A percentile compares a stretch with the other conserved stretches of the same genome.
These are phyloP conservation scores for Melanotaenia duboulayi DNA, from an alignment of 2,113 vertebrate species.

Conservation along the genomic window DNA sequence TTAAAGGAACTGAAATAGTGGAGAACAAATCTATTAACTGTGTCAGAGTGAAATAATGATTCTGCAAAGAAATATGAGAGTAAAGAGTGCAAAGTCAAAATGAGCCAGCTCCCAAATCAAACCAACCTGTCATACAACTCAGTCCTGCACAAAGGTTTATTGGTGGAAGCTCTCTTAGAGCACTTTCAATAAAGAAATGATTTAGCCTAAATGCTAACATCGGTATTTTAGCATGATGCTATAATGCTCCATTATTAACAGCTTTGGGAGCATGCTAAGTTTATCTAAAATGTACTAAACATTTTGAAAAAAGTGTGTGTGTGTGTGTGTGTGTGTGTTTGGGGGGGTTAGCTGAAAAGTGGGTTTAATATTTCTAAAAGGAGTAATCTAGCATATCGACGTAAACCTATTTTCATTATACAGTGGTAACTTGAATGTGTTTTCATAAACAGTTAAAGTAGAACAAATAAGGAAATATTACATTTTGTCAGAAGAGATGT, in stretches of 20 bases:
- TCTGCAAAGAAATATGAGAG: slow-evolving; percentile 1
- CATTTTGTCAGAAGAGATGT: too few species aligned
- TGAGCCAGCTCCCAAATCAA: not conserved
- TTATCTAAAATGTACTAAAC: slow-evolving; percentile 7
- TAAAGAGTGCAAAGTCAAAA: not conserved
- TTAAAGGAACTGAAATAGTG: not conserved
- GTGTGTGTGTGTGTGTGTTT: too few species aligned
- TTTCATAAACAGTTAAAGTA: too few species aligned
- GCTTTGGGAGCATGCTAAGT: not conserved
- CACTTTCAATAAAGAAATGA: not conserved
- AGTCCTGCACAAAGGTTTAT: not conserved
- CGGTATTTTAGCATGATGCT: not conserved
- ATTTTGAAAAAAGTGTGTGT: not conserved
- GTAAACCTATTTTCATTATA: too few species aligned
- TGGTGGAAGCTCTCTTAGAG: too few species aligned
- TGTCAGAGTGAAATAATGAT: not conserved
- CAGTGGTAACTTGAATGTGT: too few species aligned
- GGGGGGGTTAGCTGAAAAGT: too few species aligned
- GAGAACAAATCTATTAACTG: not conserved
- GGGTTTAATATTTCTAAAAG: too few species aligned
- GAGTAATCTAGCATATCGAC: too few species aligned
- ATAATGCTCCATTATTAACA: not conserved
- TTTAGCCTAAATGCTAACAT: not conserved
- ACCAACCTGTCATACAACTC: not conserved
- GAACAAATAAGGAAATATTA: too few species aligned